Percentiles rank a stretch among this genome's conserved stretches.
Evolutionary conservation across 2,888 invertebrate species (phyloP).

Genomic region (Apamea anceps): DNA sequence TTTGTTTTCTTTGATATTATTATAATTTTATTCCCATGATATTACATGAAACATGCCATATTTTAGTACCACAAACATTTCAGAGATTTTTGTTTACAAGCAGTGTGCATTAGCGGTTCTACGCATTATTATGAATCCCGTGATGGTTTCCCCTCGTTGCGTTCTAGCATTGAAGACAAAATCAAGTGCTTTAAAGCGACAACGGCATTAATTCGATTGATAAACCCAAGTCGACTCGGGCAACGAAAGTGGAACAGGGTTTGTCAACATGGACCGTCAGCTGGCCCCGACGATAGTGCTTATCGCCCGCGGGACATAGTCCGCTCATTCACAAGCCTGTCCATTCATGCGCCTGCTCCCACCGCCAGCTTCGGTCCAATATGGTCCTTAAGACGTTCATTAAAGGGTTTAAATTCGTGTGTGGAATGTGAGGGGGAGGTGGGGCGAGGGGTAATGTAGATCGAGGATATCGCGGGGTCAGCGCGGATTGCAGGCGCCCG

Average conservation of each 20-base stretch:
- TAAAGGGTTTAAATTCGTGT: constrained; percentile 77
- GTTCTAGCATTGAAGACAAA: constrained; percentile 62
- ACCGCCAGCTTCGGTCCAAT: constrained; percentile 70
- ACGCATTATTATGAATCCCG: constrained; percentile 42
- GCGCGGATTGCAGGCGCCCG: constrained; percentile 89
- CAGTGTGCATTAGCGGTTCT: constrained; percentile 41
- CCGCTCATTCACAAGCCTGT: constrained; percentile 89
- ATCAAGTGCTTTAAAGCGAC: constrained; percentile 68
- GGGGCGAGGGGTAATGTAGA: constrained; percentile 84
- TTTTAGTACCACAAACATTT: constrained; percentile 38
- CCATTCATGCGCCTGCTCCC: constrained; percentile 87
- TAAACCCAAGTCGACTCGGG: constrained; percentile 83
- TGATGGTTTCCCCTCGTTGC: constrained; percentile 40
- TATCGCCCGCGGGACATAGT: constrained; percentile 89
- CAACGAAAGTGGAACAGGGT: constrained; percentile 89
- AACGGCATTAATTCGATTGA: constrained; percentile 78
- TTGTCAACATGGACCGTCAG: constrained; percentile 89
- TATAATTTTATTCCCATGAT: constrained; percentile 52
- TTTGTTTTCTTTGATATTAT: constrained; percentile 56
- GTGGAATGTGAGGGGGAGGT: constrained; percentile 64
- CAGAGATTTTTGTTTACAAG: constrained; percentile 35
- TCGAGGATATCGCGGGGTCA: constrained; percentile 90
- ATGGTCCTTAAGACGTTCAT: constrained; percentile 75
- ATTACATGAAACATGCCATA: constrained; percentile 33
- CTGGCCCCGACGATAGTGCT: constrained; percentile 89